These are phyloP conservation scores for Platyscapa corneri DNA, from an alignment of 1,140 invertebrate species.

Conservation along the genomic window DNA sequence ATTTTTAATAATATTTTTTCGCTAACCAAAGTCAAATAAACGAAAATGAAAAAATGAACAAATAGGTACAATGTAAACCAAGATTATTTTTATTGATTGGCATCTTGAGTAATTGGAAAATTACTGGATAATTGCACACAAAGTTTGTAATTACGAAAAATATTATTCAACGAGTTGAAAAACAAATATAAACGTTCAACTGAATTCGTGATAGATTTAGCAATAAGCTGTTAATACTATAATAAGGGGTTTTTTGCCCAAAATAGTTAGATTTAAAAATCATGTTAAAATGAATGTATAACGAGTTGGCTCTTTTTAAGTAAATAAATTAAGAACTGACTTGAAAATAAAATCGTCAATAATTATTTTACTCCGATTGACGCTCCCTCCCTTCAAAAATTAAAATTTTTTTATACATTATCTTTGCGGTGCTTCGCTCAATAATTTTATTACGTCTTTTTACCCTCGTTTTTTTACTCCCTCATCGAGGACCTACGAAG, in stretches of 20 bases:
- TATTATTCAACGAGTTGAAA: too few relatives aligned
- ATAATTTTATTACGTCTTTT: not conserved
- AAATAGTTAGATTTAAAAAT: constrained; percentile 15
- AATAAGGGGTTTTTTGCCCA: constrained; percentile 3
- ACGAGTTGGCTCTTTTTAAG: constrained; percentile 42
- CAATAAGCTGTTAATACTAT: constrained; percentile 39
- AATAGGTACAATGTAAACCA: too few relatives aligned
- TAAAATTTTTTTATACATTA: constrained; percentile 28
- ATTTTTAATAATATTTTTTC: not conserved
- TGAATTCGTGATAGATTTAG: constrained; percentile 27
- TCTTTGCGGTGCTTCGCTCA: not conserved
- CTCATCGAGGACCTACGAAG: constrained; percentile 10
- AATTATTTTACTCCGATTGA: not conserved
- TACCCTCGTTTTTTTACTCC: not conserved
- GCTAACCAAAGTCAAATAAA: not conserved
- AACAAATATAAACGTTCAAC: not conserved
- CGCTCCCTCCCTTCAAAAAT: not conserved
- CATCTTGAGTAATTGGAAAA: too few relatives aligned
- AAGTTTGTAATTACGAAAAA: too few relatives aligned
- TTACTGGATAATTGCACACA: too few relatives aligned
- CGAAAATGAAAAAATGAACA: not conserved
- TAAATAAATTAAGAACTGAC: constrained; percentile 47
- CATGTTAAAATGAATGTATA: constrained; percentile 41
- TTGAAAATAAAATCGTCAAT: constrained; percentile 28
- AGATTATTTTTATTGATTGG: not conserved